phyloP scores from a whole-genome alignment of 2,113 vertebrate genomes.

The Corynorhinus townsendii region DNA sequence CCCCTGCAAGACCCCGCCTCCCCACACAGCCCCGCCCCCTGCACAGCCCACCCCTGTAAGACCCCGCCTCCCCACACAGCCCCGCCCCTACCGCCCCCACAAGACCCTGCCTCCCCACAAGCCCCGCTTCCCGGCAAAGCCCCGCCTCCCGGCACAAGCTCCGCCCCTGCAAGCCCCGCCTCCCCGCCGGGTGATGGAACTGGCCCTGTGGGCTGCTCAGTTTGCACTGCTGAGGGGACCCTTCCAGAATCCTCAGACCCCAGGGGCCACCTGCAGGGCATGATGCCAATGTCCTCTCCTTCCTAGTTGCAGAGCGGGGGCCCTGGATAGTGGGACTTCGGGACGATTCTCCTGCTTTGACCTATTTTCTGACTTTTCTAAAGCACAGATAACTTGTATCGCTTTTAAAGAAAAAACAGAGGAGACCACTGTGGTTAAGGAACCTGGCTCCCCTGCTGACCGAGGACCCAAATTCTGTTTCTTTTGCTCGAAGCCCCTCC shows the following conservation, averaged over 20 bases:
- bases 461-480: background rate
- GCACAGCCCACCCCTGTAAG: too few relatives aligned
- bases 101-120: too few relatives aligned
- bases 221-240: background rate
- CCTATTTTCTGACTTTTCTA: background rate
- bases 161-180: background rate
- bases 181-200: background rate
- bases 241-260: background rate
- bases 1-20: too few relatives aligned
- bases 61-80: background rate
- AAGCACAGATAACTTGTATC: background rate
- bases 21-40: too few relatives aligned
- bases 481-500: background rate
- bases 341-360: background rate
- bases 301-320: background rate
- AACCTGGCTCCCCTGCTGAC: background rate
- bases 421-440: background rate
- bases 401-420: background rate
- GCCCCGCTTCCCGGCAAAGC: too few relatives aligned
- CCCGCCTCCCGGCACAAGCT: background rate
- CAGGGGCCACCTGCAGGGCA: background rate
- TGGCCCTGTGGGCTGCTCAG: background rate
- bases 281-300: background rate
- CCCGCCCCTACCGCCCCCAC: too few relatives aligned
- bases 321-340: background rate